Base-by-base conservation (phyloP, 2,888 invertebrate genomes). In the Conus canariensis region DNA sequence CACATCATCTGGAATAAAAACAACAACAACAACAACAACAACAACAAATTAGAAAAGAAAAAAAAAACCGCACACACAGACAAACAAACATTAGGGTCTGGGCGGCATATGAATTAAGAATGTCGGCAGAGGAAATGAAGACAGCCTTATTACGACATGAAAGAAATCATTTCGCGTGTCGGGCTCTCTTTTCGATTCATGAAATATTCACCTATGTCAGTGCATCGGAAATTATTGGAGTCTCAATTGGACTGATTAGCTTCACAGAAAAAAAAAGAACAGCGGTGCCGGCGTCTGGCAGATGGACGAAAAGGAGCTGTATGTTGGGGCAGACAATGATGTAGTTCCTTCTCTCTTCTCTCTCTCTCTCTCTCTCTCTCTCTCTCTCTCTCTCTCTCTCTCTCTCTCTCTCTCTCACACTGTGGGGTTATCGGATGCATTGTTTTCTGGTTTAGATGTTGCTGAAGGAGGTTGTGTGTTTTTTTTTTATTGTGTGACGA, bases 131-230 rank as follows among this genome's bases (percentile, higher is more conserved):
- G 89, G 89, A 89, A 89, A 89, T 89, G 85, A 85, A 89, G 70
- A 70, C 85, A 3, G 56, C 56, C 67, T 85, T 89, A 89, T 89
- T 85, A 60, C 56, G 60, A 85, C 70, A 85, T 85, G 89, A 89
- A 89, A 85, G 89, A 85, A 89, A 89, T 89, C 89, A 89, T 89
- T 89, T 89, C n/a, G 89, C 89, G 89, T 89, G 89, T 85, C 89
- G 89, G 85, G 74, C 70, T 59, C 70, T 89, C 59, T 85, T 85
- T 89, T 89, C 89, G 74, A 85, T 19, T 85, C 89, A 89, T 89
- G 22, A 89, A 89, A 89, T 89, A 89, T 89, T 85, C 74, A 89
- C 85, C 22, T 58, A 70, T 58, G 89, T 59, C 89, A 56, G 89
- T 59, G 89, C 85, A 67, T 89, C 85, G 89, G 89, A 89, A 85